These are phyloP conservation scores for Xiphophorus couchianus DNA, from an alignment of 2,113 vertebrate genomes.

Conservation along the genomic window DNA sequence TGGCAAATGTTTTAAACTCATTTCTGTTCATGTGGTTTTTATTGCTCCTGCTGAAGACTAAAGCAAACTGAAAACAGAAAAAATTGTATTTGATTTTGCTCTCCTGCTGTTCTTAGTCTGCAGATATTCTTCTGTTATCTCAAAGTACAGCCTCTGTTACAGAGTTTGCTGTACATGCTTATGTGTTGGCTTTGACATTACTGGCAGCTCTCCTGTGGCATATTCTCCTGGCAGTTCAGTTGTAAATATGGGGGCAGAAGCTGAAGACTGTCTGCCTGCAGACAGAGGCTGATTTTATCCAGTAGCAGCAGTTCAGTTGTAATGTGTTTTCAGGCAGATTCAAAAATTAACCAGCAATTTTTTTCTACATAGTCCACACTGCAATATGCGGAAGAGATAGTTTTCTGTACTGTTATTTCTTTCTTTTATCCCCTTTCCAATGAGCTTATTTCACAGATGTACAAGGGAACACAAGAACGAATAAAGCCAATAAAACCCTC, in stretches of 20 bases:
- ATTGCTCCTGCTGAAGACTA: background rate
- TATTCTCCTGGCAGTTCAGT: slow-evolving; percentile 30
- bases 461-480: slow-evolving; percentile 27
- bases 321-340: background rate
- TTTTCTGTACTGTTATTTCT: slow-evolving; percentile 9
- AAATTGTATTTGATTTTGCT: background rate
- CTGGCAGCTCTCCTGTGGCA: slow-evolving; percentile 26
- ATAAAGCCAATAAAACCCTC: slow-evolving; percentile 54
- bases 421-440: slow-evolving; percentile 20
- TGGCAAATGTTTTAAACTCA: slow-evolving; percentile 3
- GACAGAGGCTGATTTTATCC: background rate
- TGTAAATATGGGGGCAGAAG: slow-evolving; percentile 14
- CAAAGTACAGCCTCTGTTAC: slow-evolving; percentile 17
- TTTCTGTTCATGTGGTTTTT: background rate
- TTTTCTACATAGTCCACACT: background rate
- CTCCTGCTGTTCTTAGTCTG: too few species aligned
- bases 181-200: slow-evolving; percentile 23
- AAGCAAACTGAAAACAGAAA: slow-evolving; percentile 20
- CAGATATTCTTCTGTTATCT: slow-evolving; percentile 19
- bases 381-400: slow-evolving; percentile 1
- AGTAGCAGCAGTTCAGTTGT: background rate
- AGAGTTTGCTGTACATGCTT: slow-evolving; percentile 17
- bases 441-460: slow-evolving; percentile 50
- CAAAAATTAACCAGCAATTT: slow-evolving; percentile 12
- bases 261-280: background rate